Evolutionary conservation across 2,888 invertebrate genomes (phyloP), one percentile per base, ranked within the genome.

Genomic region (Acanthacorydalis orientalis): DNA sequence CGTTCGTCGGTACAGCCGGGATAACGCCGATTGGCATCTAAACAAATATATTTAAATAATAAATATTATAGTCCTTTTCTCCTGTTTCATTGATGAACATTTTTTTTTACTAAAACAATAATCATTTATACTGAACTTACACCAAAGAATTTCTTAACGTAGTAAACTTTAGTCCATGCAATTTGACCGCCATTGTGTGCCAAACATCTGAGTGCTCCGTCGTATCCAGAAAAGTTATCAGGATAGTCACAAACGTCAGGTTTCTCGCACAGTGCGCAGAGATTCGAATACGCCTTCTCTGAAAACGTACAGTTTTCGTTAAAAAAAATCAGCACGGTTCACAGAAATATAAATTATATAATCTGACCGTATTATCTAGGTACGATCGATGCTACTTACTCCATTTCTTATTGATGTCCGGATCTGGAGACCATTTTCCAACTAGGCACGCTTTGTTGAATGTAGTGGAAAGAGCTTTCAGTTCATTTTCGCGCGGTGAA

Each of bases 391-490:
- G 4, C 44, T 49, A 60, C 78, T 74, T 68, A 86, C 86, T 88
- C 60, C 85, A 74, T 56, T 74, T 71, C 42, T 72, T 68, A 59
- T 82, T 80, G 34, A 82, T 81, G 41, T 76, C 75, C 0, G 77
- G 73, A 64, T 87, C 83, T 0, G 80, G 77, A 0, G 87, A 84
- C 79, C 87, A 88, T 51, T 72, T 74, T 43, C 91, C 91, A 11
- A 92, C 91, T 46, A 90, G 76, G 59, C 92, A 93, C 43, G 89
- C 85, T 57, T 83, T 74, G 9, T 73, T 70, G 68, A 92, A 93
- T 65, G 89, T 80, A 12, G 75, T 73, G 0, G 85, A 83, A 0
- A 87, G 72, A 0, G 89, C 83, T 53, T 80, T 80, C 2, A 92
- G 70, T 58, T 91, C 89, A 55, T 90, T 83, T 61, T 87, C 87